phyloP scores from a whole-genome alignment of 2,797 vertebrate genomes.

The Sphenopsis melanotis region DNA sequence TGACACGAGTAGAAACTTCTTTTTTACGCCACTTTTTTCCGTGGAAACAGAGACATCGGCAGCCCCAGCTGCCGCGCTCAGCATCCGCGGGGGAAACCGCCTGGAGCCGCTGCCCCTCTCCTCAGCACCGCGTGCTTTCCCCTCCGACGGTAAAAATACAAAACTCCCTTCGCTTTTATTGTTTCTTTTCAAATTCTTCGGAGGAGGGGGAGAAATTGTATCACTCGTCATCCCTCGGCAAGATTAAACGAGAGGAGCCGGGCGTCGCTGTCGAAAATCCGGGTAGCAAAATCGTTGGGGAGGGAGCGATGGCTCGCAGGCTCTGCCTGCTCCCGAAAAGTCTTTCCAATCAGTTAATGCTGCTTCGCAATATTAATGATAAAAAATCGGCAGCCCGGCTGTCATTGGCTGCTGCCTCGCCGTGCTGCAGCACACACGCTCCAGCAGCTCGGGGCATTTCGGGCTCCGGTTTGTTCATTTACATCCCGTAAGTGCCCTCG shows the following conservation, averaged over 20 bases:
- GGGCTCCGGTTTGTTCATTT: neutral
- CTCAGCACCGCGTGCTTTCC: neutral
- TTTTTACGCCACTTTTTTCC: neutral
- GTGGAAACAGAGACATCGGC: neutral
- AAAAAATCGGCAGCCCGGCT: neutral
- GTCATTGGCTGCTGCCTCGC: conserved; percentile 6
- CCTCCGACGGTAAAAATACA: neutral
- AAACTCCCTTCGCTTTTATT: neutral
- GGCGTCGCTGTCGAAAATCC: neutral
- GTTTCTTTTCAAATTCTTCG: neutral
- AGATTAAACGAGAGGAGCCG: neutral
- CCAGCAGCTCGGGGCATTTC: conserved; percentile 20
- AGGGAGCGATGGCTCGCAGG: neutral
- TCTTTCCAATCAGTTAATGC: neutral
- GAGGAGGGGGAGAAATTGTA: no score
- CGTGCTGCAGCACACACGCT: neutral
- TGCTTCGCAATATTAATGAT: neutral
- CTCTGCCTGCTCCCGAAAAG: neutral
- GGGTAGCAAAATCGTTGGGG: neutral
- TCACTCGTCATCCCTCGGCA: neutral
- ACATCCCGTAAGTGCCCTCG: neutral
- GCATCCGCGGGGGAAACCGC: neutral
- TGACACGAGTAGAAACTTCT: neutral
- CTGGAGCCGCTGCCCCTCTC: neutral
- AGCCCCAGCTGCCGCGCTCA: neutral